phyloP scores from a whole-genome alignment of 2,113 vertebrate genomes.

The Apteryx mantelli region DNA sequence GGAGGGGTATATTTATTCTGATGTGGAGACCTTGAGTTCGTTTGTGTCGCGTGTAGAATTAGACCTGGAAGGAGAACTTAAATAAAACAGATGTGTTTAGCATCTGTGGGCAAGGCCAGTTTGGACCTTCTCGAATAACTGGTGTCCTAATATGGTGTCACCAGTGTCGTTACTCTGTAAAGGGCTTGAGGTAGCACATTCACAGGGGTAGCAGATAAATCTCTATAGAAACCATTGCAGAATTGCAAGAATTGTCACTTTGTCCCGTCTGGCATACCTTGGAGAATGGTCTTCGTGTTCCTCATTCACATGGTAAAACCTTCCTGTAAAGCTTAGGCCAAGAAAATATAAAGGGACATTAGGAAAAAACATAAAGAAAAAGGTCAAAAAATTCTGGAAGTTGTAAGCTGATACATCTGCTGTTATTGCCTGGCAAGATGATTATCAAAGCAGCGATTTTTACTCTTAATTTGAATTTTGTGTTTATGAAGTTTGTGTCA shows the following conservation, averaged over 20 bases:
- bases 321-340: background rate
- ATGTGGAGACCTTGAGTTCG: background rate
- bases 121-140: background rate
- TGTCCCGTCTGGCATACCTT: background rate
- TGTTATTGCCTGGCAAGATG: background rate
- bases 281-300: background rate
- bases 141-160: rapidly evolving
- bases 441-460: background rate
- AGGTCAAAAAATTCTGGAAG: background rate
- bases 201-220: background rate
- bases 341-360: background rate
- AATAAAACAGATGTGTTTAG: background rate
- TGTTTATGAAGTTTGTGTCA: background rate
- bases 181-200: background rate
- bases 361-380: background rate
- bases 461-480: background rate
- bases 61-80: background rate
- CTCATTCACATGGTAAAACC: background rate
- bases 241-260: background rate
- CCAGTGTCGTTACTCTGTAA: background rate
- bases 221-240: background rate
- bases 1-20: background rate
- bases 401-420: background rate
- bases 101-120: background rate
- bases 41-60: background rate